Conservation (phyloP, 2,113 vertebrate species). For the cat (Felis catus) region DNA sequence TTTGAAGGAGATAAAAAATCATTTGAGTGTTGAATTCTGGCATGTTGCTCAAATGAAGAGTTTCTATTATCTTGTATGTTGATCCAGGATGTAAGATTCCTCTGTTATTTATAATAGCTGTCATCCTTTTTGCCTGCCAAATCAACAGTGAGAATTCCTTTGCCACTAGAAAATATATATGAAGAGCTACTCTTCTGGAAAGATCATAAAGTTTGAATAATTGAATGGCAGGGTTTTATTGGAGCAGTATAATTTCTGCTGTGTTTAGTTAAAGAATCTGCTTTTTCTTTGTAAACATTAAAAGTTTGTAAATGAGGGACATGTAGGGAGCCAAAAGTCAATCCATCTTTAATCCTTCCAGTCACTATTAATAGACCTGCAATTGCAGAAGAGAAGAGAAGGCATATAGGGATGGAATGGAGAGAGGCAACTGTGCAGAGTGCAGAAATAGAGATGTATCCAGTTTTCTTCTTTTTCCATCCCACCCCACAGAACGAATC, state of each 20-base stretch:
- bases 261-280: neutral
- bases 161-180: conserved; percentile 8
- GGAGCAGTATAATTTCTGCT: neutral
- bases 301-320: neutral
- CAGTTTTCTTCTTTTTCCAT: neutral
- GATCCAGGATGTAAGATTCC: neutral
- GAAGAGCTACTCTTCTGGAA: neutral
- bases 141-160: neutral
- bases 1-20: neutral
- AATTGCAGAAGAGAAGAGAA: neutral
- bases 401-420: neutral
- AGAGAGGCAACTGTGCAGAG: neutral
- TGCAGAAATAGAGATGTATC: neutral
- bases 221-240: neutral
- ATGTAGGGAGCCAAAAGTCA: neutral
- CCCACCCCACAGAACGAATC: neutral
- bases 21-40: neutral
- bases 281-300: conserved; percentile 17
- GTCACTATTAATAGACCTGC: neutral
- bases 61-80: conserved; percentile 27
- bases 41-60: neutral
- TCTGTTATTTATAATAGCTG: conserved; percentile 29
- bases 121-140: conserved; percentile 41
- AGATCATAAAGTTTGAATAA: neutral
- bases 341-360: neutral